Conservation (phyloP, 2,797 vertebrate genomes). For the Halcyon leucocephala region DNA sequence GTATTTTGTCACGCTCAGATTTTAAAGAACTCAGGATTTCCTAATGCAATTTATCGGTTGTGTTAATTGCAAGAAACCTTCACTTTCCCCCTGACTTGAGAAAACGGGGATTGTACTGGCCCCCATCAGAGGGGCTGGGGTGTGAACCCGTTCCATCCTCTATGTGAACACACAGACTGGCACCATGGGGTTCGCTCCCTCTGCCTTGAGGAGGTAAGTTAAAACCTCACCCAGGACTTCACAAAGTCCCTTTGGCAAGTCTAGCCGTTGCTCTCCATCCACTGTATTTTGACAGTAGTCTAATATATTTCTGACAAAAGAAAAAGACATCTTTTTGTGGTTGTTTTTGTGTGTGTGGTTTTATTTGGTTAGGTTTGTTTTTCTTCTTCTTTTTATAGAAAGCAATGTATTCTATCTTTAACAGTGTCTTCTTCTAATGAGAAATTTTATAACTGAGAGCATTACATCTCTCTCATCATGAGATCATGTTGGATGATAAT, state of each 20-base stretch:
- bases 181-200: not conserved
- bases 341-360: too few relatives aligned
- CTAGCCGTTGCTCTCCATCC: not conserved
- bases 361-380: fast-evolving
- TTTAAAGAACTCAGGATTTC: not conserved
- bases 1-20: not conserved
- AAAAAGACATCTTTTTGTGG: not conserved
- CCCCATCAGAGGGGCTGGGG: fast-evolving
- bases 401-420: not conserved
- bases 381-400: not conserved
- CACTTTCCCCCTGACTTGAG: not conserved
- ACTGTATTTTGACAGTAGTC: not conserved
- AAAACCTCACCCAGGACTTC: not conserved
- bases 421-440: not conserved
- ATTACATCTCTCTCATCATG: not conserved
- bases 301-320: not conserved
- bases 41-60: not conserved
- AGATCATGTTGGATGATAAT: not conserved
- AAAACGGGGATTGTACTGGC: not conserved
- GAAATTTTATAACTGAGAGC: not conserved
- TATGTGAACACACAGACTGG: fast-evolving
- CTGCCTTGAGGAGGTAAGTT: not conserved
- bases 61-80: not conserved
- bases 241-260: not conserved
- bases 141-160: not conserved